Percentiles rank a stretch among this genome's conserved stretches.
These are phyloP conservation scores for Paralvinella palmiformis DNA, from an alignment of 1,140 invertebrate genomes.

Conservation along the genomic window DNA sequence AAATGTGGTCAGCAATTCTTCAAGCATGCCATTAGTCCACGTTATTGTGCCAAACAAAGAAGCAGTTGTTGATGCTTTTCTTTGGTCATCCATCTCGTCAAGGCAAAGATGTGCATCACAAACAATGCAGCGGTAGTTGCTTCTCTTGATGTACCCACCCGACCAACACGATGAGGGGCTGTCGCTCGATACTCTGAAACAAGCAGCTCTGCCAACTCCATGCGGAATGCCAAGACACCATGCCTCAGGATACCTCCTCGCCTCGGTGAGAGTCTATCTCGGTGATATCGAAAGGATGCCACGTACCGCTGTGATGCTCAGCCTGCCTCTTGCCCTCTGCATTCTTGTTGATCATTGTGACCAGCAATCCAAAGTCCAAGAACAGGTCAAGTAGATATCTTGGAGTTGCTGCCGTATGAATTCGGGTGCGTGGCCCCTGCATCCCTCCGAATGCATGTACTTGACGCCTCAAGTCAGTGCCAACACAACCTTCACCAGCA, in stretches of 20 bases:
- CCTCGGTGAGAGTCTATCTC: no score
- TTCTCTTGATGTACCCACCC: conserved; percentile 4
- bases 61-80: conserved; percentile 6
- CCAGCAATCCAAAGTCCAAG: not conserved
- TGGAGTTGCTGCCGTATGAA: not conserved
- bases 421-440: conserved; percentile 1
- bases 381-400: not conserved
- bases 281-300: no score
- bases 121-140: not conserved
- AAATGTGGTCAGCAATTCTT: not conserved
- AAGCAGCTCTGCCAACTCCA: not conserved
- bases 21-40: not conserved
- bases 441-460: not conserved
- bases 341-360: not conserved
- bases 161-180: not conserved
- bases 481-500: no score
- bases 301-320: no score
- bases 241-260: not conserved
- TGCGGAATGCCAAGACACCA: not conserved
- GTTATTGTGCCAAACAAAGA: not conserved
- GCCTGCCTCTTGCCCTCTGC: conserved; percentile 1
- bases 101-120: not conserved
- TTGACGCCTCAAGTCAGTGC: no score
- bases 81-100: not conserved
- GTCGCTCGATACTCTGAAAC: no score